Base-by-base conservation (phyloP, 2,113 vertebrate genomes). In the Chlamydotis undulata region DNA sequence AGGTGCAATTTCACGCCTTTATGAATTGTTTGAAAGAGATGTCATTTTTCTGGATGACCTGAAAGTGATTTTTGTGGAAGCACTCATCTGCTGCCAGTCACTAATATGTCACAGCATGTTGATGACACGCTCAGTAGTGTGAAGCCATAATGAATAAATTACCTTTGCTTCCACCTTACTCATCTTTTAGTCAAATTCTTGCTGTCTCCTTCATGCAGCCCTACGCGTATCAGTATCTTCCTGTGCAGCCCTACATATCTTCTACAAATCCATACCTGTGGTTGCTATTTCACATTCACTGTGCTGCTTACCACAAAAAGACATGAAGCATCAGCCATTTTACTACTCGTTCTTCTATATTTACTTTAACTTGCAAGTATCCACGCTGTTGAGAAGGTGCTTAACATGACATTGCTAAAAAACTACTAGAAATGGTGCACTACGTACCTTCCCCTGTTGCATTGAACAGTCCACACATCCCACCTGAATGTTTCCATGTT, bases 401-500 rank as follows among this genome's bases (percentile, higher is more conserved):
- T 89, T 64, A 77, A 64, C 3, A 12, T 12, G 23, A 63, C 7
- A 90, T 10, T 35, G 33, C 31, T 19, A 68, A 25, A 90, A 50
- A 8, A 59, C 25, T 41, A 37, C 29, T 43, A 95, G 25, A 67
- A 78, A 68, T 0, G 25, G 7, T 65, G 31, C 33, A 71, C 47
- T 60, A 98, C 98, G 70, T 98, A 99, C 99, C 98, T 99, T 99
- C 71, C 99, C 99, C 90, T 98, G 99, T 76, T 99, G 99, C 97
- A 98, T 95, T 60, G 99, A 99, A 96, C 99, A 99, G 97, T 99
- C 99, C 78, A 99, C 99, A 97, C 99, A 99, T 81, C 99, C 99
- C 83, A 99, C 99, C 97, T 99, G 99, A 96, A 99, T 98, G 96
- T 99, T 99, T 86, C 99, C 99, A 98, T 99, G 99, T 94, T 99